Evolutionary conservation across 2,888 invertebrate species (phyloP).

Genomic region (Agriopis marginaria): DNA sequence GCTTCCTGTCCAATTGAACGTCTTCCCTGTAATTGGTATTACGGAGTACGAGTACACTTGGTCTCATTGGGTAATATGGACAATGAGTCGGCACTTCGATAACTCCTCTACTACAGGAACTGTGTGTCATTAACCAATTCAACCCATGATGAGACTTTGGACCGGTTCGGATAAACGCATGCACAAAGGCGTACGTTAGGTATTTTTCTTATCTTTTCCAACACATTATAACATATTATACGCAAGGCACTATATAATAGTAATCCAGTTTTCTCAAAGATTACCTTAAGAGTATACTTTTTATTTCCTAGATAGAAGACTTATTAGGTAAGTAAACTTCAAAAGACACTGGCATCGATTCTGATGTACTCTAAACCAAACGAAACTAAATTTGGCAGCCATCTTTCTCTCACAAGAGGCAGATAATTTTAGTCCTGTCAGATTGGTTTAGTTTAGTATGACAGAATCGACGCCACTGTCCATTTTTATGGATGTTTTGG

Average conservation of each 20-base stretch:
- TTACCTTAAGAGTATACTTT: not conserved
- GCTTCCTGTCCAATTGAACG: slow-evolving; percentile 69
- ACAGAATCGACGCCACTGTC: too few species aligned
- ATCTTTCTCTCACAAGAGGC: too few species aligned
- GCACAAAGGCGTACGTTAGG: slow-evolving; percentile 27
- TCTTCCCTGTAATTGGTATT: slow-evolving; percentile 74
- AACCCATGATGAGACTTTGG: slow-evolving; percentile 67
- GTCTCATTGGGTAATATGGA: slow-evolving; percentile 72
- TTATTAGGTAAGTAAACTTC: too few species aligned
- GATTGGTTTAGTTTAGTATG: too few species aligned
- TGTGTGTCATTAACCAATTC: slow-evolving; percentile 78
- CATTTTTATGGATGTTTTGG: too few species aligned
- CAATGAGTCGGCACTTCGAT: slow-evolving; percentile 70
- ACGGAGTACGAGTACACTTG: slow-evolving; percentile 50
- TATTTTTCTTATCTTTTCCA: slow-evolving; percentile 20
- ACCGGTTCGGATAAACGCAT: slow-evolving; percentile 54
- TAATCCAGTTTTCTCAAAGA: not conserved
- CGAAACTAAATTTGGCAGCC: too few species aligned
- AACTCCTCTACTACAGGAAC: slow-evolving; percentile 73
- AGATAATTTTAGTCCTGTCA: too few species aligned
- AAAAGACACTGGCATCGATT: too few species aligned
- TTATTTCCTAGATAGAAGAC: not conserved
- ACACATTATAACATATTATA: not conserved
- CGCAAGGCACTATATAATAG: not conserved
- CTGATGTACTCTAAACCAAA: too few species aligned